A percentile compares a stretch with the other conserved stretches of the same genome.
These are phyloP conservation scores for Gyrodactylus bullatarudis DNA, from an alignment of 1,140 invertebrate species.

Conservation along the genomic window DNA sequence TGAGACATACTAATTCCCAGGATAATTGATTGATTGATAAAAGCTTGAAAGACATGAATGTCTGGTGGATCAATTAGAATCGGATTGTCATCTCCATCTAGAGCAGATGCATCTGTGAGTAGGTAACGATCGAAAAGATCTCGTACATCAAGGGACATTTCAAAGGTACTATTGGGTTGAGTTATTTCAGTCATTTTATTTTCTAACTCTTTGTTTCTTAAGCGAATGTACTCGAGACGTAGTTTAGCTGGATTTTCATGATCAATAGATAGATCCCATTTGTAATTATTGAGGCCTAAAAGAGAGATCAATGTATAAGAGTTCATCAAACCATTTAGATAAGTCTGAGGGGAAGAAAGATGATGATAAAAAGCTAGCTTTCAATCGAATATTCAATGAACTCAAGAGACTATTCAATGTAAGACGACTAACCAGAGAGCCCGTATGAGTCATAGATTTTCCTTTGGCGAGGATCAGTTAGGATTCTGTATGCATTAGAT, in stretches of 20 bases:
- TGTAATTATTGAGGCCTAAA: not conserved
- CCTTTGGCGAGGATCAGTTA: not conserved
- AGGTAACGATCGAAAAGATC: not conserved
- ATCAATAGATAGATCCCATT: not conserved
- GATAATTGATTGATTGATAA: not conserved
- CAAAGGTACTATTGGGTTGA: not conserved
- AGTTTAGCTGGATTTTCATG: not conserved
- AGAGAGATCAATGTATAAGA: too few relatives aligned
- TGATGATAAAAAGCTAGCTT: not conserved
- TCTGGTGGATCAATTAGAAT: not conserved
- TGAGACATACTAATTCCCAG: not conserved
- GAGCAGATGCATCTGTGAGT: not conserved
- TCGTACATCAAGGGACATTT: not conserved
- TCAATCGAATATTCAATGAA: too few relatives aligned
- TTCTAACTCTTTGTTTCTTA: not conserved
- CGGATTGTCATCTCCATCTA: too few relatives aligned
- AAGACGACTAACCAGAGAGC: not conserved
- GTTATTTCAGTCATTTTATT: not conserved
- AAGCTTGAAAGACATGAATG: not conserved
- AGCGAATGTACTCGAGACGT: not conserved
- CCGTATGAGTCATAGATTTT: conserved; percentile 1
- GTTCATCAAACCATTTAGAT: too few relatives aligned
- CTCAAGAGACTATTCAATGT: not conserved
- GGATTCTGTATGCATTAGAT: not conserved
- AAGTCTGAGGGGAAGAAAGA: not conserved